Conservation (phyloP, 2,888 invertebrate genomes). For the Lacanobia oleracea region DNA sequence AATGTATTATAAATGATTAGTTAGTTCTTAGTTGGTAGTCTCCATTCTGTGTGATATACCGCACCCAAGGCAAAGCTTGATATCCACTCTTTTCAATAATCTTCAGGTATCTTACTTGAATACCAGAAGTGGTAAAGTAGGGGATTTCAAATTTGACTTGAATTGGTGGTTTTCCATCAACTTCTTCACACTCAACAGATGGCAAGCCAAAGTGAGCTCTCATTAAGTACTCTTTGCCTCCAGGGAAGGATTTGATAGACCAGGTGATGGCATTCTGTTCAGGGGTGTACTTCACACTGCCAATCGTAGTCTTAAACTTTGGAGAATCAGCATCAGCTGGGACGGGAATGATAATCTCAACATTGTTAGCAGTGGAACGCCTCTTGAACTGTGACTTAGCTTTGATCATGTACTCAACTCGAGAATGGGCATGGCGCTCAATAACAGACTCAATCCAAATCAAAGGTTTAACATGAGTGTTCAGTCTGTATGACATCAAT, state of each 20-base stretch:
- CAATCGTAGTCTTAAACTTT: conserved; percentile 99
- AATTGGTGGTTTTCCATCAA: conserved; percentile 99
- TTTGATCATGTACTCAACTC: conserved; percentile 99
- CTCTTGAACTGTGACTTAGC: conserved; percentile 99
- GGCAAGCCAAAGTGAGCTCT: conserved; percentile 99
- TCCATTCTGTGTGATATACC: conserved; percentile 99
- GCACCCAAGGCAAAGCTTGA: conserved; percentile 99
- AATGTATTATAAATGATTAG: conserved; percentile 82
- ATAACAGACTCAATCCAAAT: conserved; percentile 99
- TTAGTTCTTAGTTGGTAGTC: conserved; percentile 99
- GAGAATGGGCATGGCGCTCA: conserved; percentile 98
- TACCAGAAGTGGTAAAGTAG: conserved; percentile 99
- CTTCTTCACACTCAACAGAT: conserved; percentile 98
- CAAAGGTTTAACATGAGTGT: conserved; percentile 98
- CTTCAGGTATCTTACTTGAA: conserved; percentile 98
- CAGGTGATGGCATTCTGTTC: conserved; percentile 99
- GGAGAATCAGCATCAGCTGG: conserved; percentile 99
- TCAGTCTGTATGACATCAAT: conserved; percentile 99
- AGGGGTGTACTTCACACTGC: conserved; percentile 99
- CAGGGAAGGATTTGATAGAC: conserved; percentile 99
- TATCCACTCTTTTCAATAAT: conserved; percentile 99
- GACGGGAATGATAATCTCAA: conserved; percentile 99
- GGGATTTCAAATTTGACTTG: conserved; percentile 99
- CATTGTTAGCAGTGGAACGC: conserved; percentile 99
- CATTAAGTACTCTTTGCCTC: conserved; percentile 99